phyloP scores from a whole-genome alignment of 1,140 invertebrate genomes.

The Drosophila virilis region DNA sequence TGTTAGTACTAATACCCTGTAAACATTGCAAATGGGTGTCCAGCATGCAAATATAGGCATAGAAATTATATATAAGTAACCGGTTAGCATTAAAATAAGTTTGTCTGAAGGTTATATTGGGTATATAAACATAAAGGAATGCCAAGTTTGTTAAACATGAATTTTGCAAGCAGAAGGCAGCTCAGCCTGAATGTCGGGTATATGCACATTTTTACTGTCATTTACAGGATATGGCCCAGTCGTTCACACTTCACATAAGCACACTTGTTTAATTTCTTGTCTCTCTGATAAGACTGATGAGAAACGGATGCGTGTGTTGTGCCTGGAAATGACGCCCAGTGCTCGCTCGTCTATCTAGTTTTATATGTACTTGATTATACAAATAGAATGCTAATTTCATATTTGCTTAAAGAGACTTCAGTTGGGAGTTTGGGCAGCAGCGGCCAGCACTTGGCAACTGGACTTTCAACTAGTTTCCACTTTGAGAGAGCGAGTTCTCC shows the following conservation, averaged over 20 bases:
- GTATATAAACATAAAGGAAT: too few species aligned
- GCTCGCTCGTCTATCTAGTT: constrained; percentile 9
- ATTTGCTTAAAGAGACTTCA: background rate
- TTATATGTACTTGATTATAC: constrained; percentile 12
- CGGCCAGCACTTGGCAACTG: constrained; percentile 6
- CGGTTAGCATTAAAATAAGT: too few species aligned
- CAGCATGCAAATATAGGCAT: background rate
- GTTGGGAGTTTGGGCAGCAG: background rate
- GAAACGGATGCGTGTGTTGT: constrained; percentile 37
- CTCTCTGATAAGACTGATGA: constrained; percentile 44
- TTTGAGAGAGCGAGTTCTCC: constrained; percentile 31
- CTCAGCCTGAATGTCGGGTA: too few species aligned
- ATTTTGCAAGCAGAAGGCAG: too few species aligned
- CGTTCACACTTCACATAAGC: background rate
- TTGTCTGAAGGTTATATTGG: too few species aligned
- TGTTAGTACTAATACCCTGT: constrained; percentile 25
- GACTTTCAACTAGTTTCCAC: background rate
- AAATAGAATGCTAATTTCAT: constrained; percentile 6
- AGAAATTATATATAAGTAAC: too few species aligned
- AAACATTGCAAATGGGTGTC: background rate
- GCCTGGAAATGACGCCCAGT: constrained; percentile 39
- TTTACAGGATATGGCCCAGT: background rate
- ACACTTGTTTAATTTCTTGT: constrained; percentile 35
- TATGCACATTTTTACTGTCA: too few species aligned
- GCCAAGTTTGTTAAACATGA: too few species aligned